Percentiles rank a stretch among this genome's conserved stretches.
These are phyloP conservation scores for Parelbella ahira DNA, from an alignment of 2,888 invertebrate species.

Conservation along the genomic window DNA sequence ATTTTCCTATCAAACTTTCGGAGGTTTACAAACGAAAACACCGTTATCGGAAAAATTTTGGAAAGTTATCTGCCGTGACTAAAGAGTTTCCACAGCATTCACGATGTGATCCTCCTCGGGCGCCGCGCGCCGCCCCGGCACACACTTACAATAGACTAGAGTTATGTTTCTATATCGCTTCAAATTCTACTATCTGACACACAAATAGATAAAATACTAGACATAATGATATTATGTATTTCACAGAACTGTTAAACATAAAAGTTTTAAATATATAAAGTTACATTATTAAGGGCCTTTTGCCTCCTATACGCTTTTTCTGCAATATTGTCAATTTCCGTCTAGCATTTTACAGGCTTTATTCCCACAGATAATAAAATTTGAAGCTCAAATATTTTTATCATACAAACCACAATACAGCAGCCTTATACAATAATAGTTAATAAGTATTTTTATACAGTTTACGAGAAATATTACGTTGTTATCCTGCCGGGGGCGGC, in stretches of 20 bases:
- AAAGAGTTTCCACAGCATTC: slow-evolving; percentile 52
- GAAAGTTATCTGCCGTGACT: slow-evolving; percentile 65
- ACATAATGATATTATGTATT: slow-evolving; percentile 19
- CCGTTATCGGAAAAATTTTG: slow-evolving; percentile 63
- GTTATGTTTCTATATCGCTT: slow-evolving; percentile 46
- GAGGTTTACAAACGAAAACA: slow-evolving; percentile 73
- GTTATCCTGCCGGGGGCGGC: slow-evolving; percentile 44
- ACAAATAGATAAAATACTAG: slow-evolving; percentile 19
- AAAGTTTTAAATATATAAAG: slow-evolving; percentile 24
- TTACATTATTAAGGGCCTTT: slow-evolving; percentile 19
- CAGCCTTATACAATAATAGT: slow-evolving; percentile 78
- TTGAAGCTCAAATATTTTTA: slow-evolving; percentile 36
- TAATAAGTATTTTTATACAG: slow-evolving; percentile 78
- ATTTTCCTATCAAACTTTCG: slow-evolving; percentile 80
- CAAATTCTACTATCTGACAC: slow-evolving; percentile 32
- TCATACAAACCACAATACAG: slow-evolving; percentile 46
- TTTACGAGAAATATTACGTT: slow-evolving; percentile 48
- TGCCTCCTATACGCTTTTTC: slow-evolving; percentile 23
- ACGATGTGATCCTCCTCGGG: slow-evolving; percentile 62
- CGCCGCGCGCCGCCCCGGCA: slow-evolving; percentile 50
- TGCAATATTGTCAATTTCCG: slow-evolving; percentile 25
- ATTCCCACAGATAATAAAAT: slow-evolving; percentile 32
- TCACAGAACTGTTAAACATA: slow-evolving; percentile 23
- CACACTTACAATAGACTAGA: slow-evolving; percentile 50
- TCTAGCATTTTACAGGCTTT: slow-evolving; percentile 25